Base-by-base conservation (phyloP, 2,888 invertebrate species). In the Leucania comma region DNA sequence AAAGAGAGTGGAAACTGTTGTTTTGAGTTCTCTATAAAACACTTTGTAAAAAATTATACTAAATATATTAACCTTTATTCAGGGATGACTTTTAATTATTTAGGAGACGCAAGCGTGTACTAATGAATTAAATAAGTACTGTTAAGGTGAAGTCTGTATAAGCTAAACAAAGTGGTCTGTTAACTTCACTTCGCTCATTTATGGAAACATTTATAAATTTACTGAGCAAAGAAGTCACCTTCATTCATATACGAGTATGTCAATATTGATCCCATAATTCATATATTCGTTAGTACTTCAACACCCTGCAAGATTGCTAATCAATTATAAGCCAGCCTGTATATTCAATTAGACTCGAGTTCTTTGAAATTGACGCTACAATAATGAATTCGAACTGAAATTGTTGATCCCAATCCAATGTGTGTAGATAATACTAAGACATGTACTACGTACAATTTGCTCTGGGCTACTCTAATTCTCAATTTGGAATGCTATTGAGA, bases 391-490 rank as follows among this genome's bases (percentile, higher is more conserved):
- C n/a, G 8, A n/a, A n/a, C 10, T 42, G 9, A 22, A 62, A 51
- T 22, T 1, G 35, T 65, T 71, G 77, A 60, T 84, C 62, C 79
- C 53, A 68, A 81, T 73, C 68, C 71, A 81, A 38, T 48, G 4
- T 64, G 35, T 81, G 54, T 58, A 60, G 24, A 58, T 48, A 60
- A 53, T 38, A 61, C 20, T 50, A 57, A 59, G 51, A 59, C 4
- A 24, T 35, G 20, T 58, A 53, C 63, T 24, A 78, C n/a, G n/a
- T n/a, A n/a, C 29, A 35, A 48, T 57, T 61, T 61, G 26, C 20
- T 65, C 22, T 48, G 68, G 71, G 75, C 66, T 78, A 78, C 83
- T 75, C 83, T 70, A 72, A 78, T 72, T 78, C 12, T 72, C 57
- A 48, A 26, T 46, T 38, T 46, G 35, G 10, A 56, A 51, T 46